Evolutionary conservation across 2,888 invertebrate genomes (phyloP).

Genomic region (Taphrorychus bicolor): DNA sequence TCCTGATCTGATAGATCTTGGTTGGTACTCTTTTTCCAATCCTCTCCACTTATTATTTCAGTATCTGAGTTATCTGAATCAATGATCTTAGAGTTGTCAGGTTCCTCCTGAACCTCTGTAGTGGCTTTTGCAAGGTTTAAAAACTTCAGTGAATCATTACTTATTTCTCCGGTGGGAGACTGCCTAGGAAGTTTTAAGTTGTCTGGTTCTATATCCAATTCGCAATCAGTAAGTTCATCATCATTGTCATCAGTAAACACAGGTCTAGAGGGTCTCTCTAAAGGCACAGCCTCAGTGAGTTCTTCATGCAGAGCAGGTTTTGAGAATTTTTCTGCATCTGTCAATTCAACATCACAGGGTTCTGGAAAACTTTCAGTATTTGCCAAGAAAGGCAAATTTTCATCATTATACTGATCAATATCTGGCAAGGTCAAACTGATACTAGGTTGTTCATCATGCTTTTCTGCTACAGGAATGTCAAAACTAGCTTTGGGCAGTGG

Average conservation of each 20-base stretch:
- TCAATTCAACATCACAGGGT: neutral
- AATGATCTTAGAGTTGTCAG: neutral
- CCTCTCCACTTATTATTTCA: too few species aligned
- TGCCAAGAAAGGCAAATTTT: neutral
- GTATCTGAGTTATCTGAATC: neutral
- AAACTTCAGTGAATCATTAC: slow-evolving; percentile 41
- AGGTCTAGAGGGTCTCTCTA: neutral
- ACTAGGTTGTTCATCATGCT: too few species aligned
- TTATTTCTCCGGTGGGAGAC: slow-evolving; percentile 12
- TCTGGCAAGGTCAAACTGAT: neutral
- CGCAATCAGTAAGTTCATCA: slow-evolving; percentile 19
- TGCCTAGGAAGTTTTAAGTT: neutral
- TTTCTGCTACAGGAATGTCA: neutral
- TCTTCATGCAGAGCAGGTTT: neutral
- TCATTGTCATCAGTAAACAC: neutral
- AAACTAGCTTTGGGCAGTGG: neutral
- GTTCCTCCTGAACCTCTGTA: slow-evolving; percentile 7
- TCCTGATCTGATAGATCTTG: neutral
- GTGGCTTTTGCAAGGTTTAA: slow-evolving; percentile 2
- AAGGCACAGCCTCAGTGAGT: neutral
- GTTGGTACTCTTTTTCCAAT: neutral
- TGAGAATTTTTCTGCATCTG: neutral
- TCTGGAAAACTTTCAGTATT: neutral
- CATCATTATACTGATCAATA: neutral
- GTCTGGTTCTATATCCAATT: slow-evolving; percentile 1